phyloP scores from a whole-genome alignment of 30 jellyfish, hydroid and myxozoan genomes.

The Calvadosia cruxmelitensis region DNA sequence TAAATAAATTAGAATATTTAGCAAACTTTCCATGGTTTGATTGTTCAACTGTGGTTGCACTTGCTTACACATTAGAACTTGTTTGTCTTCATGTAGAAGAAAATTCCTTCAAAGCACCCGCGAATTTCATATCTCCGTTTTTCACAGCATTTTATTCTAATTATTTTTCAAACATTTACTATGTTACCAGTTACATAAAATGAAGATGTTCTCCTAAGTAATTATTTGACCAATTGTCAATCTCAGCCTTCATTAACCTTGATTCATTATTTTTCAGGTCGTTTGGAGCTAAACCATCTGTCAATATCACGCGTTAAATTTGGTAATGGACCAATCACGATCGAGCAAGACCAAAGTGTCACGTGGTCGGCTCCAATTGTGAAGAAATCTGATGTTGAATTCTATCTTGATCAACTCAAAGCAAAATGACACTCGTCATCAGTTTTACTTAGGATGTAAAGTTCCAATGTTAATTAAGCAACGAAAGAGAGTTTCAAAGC shows the following conservation, averaged over 20 bases:
- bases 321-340: constrained; percentile 26
- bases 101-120: no score
- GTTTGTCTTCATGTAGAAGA: no score
- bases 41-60: no score
- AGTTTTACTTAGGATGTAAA: background rate
- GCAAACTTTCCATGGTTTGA: no score
- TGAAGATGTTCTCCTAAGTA: background rate
- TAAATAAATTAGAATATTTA: no score
- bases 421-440: background rate
- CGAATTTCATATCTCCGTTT: no score
- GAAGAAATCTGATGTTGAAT: constrained; percentile 17
- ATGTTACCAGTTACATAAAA: background rate
- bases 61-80: no score
- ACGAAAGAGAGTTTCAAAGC: no score
- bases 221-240: background rate
- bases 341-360: constrained; percentile 52
- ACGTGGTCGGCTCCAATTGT: constrained; percentile 65
- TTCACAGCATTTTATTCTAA: no score
- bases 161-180: background rate
- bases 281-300: constrained; percentile 34
- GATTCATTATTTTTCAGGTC: constrained; percentile 13
- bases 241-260: constrained; percentile 1
- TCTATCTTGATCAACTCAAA: background rate
- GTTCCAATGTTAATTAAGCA: background rate
- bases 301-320: constrained; percentile 59